phyloP scores from a whole-genome alignment of 2,113 vertebrate species.

The Toxostoma redivivum region DNA sequence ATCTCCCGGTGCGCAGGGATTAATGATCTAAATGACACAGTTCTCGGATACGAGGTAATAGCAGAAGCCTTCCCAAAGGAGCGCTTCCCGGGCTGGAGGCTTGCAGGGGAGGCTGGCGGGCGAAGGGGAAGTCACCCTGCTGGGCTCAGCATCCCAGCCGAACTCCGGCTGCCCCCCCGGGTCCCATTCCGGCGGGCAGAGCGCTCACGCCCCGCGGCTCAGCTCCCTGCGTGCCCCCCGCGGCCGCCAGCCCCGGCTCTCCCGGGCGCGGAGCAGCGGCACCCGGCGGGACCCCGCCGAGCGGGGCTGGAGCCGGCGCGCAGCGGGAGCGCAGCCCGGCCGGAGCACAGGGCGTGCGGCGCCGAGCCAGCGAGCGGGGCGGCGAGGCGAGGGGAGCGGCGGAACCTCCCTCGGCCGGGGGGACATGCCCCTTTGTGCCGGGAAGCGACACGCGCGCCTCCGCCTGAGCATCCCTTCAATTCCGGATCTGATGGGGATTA shows the following conservation, averaged over 20 bases:
- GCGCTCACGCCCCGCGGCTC: background rate
- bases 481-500: background rate
- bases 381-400: accelerated
- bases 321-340: background rate
- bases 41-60: background rate
- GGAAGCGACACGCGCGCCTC: background rate
- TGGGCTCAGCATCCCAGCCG: background rate
- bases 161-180: constrained; percentile 3
- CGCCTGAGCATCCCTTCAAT: background rate
- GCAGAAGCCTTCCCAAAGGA: constrained; percentile 22
- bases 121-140: background rate
- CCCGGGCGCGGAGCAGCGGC: background rate
- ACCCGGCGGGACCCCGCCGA: background rate
- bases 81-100: background rate
- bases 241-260: background rate
- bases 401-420: background rate
- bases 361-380: background rate
- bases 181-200: background rate
- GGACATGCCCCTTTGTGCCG: background rate
- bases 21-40: constrained; percentile 49
- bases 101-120: background rate
- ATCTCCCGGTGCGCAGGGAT: background rate
- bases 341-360: background rate
- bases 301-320: background rate
- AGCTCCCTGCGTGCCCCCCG: background rate